These are phyloP conservation scores for Acromyrmex charruanus DNA, from an alignment of 1,140 invertebrate species.

Conservation along the genomic window DNA sequence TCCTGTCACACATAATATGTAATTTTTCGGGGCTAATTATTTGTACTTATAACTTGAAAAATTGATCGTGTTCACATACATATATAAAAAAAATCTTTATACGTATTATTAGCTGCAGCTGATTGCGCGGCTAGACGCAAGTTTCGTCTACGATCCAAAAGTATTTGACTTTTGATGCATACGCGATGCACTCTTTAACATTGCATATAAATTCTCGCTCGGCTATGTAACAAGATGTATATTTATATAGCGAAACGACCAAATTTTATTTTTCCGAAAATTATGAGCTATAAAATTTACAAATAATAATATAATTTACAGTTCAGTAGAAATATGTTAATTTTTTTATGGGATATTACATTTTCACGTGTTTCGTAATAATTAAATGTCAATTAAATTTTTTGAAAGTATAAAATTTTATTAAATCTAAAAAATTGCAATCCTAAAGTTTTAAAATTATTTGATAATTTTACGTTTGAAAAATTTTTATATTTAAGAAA, in stretches of 20 bases:
- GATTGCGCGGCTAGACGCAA: conserved; percentile 21
- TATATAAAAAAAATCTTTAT: not conserved
- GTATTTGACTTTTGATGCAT: conserved; percentile 61
- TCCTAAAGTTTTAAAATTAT: not conserved
- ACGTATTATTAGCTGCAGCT: conserved; percentile 24
- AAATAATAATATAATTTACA: conserved; percentile 11
- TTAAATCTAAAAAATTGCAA: not conserved
- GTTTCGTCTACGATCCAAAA: conserved; percentile 56
- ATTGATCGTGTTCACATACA: not conserved
- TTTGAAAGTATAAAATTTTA: not conserved
- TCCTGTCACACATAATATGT: not conserved
- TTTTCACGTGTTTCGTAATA: not conserved
- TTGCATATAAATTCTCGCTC: conserved; percentile 26
- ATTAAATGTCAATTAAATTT: conserved; percentile 3
- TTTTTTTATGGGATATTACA: not conserved
- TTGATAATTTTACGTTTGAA: too few species aligned
- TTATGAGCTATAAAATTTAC: conserved; percentile 15
- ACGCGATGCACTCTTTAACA: conserved; percentile 38
- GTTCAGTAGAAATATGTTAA: not conserved
- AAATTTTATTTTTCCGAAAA: not conserved
- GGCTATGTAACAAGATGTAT: not conserved
- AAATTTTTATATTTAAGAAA: not conserved
- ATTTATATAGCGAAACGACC: not conserved
- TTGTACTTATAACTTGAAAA: conserved; percentile 7
- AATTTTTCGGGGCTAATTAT: conserved; percentile 21